phyloP scores from a whole-genome alignment of 2,888 invertebrate genomes.

The Tachystola acroxantha region DNA sequence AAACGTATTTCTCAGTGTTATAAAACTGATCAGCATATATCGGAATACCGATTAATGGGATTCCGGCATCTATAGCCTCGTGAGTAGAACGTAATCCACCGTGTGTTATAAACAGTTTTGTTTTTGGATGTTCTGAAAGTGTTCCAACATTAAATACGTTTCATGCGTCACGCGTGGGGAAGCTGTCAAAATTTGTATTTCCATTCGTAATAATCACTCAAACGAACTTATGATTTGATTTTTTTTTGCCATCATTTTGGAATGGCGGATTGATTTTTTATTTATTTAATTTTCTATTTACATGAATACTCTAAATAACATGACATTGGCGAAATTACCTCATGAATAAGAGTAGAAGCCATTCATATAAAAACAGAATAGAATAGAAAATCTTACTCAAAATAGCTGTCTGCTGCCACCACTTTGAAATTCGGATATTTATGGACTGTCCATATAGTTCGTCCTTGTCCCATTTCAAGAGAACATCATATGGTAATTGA shows the following conservation, averaged over 20 bases:
- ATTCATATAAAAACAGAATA: too few species aligned
- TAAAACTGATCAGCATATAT: conserved; percentile 61
- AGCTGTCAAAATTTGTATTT: too few species aligned
- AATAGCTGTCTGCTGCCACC: conserved; percentile 50
- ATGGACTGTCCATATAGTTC: conserved; percentile 26
- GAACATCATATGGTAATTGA: conserved; percentile 47
- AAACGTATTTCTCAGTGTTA: conserved; percentile 44
- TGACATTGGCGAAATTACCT: too few species aligned
- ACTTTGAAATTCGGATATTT: conserved; percentile 51
- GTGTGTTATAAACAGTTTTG: conserved; percentile 56
- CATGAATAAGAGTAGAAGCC: too few species aligned
- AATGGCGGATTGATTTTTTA: too few species aligned
- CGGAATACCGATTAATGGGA: conserved; percentile 57
- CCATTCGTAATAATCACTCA: too few species aligned
- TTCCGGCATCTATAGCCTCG: conserved; percentile 56
- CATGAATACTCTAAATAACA: too few species aligned
- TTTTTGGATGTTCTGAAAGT: conserved; percentile 40
- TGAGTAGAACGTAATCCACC: conserved; percentile 36
- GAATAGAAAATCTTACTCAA: conserved; percentile 30
- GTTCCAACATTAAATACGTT: too few species aligned
- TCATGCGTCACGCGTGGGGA: too few species aligned
- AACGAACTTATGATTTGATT: too few species aligned
- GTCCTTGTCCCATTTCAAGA: conserved; percentile 54
- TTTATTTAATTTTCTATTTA: too few species aligned
- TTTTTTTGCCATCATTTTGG: conserved; percentile 54